Percentiles rank a stretch among this genome's conserved stretches.
phyloP scores from a whole-genome alignment of 1,140 invertebrate species.

The Philaenus spumarius region DNA sequence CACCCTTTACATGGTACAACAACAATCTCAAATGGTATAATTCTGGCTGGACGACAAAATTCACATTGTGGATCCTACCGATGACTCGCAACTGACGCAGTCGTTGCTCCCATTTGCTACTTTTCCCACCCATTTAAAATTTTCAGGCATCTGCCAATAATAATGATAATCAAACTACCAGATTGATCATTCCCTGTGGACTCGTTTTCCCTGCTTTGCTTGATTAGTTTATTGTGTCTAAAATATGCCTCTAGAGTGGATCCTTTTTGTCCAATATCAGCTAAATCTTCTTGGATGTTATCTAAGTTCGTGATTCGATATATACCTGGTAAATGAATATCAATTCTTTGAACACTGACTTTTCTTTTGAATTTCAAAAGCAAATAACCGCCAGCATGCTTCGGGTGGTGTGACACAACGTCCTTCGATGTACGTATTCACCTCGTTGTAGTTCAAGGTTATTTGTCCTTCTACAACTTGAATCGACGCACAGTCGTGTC shows the following conservation, averaged over 20 bases:
- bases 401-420: neutral
- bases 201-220: neutral
- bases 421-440: neutral
- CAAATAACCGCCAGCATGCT: neutral
- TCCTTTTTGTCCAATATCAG: neutral
- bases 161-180: too few species aligned
- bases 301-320: neutral
- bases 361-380: constrained; percentile 1
- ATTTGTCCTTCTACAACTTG: neutral
- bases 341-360: neutral
- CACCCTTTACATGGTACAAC: neutral
- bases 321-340: neutral
- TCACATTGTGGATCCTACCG: neutral
- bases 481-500: neutral
- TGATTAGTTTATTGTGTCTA: too few species aligned
- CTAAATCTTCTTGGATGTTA: neutral
- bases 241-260: neutral
- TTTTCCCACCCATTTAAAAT: neutral
- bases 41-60: neutral
- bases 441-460: neutral
- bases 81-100: neutral
- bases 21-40: neutral
- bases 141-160: neutral
- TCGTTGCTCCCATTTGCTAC: neutral
- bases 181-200: too few species aligned